Evolutionary conservation across 1,140 invertebrate species (phyloP), one percentile per base, ranked within the genome.

Genomic region (Plectus sambesii): DNA sequence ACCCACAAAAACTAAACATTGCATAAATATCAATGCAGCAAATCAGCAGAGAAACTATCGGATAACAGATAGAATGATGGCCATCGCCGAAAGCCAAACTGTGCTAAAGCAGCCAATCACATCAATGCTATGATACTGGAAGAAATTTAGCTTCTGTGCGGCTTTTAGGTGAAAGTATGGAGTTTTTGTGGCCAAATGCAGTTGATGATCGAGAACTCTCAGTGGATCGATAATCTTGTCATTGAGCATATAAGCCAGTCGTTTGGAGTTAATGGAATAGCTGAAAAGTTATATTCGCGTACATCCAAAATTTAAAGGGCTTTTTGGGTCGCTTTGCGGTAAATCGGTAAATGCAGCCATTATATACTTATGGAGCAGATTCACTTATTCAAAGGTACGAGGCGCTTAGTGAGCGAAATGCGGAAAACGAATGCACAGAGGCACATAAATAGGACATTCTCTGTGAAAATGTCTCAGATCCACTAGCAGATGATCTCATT

Each of bases 251-350:
- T 44, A 38, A 1, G 65, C 51, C 8, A 66, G 51, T 39, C 58
- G 55, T 24, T 50, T 47, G 3, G 66, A 65, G 27, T 63, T 69
- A 43, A 39, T 29, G 22, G 36, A 17, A 35, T 66, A 69, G 27
- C 59, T 66, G 41, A 43, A 63, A 42, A 35, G 9, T 15, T 26
- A 42, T 17, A 39, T 41, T n/a, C n/a, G n/a, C n/a, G n/a, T n/a
- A n/a, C n/a, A n/a, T n/a, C n/a, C n/a, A n/a, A n/a, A n/a, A n/a
- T n/a, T n/a, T n/a, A n/a, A n/a, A n/a, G n/a, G n/a, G n/a, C n/a
- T n/a, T n/a, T n/a, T n/a, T n/a, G n/a, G n/a, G n/a, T n/a, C n/a
- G n/a, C n/a, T n/a, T n/a, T n/a, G n/a, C n/a, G n/a, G n/a, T n/a
- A n/a, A n/a, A n/a, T n/a, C n/a, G n/a, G n/a, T n/a, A n/a, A n/a